Evolutionary conservation across 2,113 vertebrate species (phyloP), one percentile per base, ranked within the genome.

Genomic region (Halcyon senegalensis): DNA sequence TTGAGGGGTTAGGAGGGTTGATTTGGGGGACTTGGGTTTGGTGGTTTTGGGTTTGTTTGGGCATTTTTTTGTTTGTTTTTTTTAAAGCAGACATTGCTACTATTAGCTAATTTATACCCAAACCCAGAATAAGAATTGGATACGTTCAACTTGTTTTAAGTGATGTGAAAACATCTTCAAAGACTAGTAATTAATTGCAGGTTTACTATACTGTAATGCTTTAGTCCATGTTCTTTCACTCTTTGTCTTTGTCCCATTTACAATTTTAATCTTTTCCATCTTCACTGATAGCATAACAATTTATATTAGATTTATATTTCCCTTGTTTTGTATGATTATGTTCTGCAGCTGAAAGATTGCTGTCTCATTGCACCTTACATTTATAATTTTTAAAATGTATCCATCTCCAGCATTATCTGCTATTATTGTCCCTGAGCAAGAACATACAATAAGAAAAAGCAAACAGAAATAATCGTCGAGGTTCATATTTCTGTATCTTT

Each of bases 1-100:
- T 16, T 9, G 6, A 9, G 31, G n/a, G 1, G 12, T 3, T 20
- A 23, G 2, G 4, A 4, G 5, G 16, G 33, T 70, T 41, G 13
- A 7, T 59, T 41, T 67, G 31, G 35, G 35, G 9, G 18, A 6
- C 24, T 84, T 35, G 4, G 7, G 16, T 10, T 64, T 66, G 50
- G 50, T 46, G 31, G 31, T 16, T 37, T 15, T 9, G 4, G 28
- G 5, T 30, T 16, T 24, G 18, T 30, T 58, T 33, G 1, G 5
- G 23, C 4, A 7, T 35, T 1, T 3, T 76, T 63, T 69, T 69
- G 5, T 24, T 39, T 59, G n/a, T 33, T 58, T 16, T 43, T 72
- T 41, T 55, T 74, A 8, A 79, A 56, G 6, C 8, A 76, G 8
- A 10, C 12, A 7, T 77, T 66, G 44, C 10, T 88, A 14, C 10